These are phyloP conservation scores for Pectinophora gossypiella DNA, from an alignment of 1,140 invertebrate genomes.

Conservation along the genomic window DNA sequence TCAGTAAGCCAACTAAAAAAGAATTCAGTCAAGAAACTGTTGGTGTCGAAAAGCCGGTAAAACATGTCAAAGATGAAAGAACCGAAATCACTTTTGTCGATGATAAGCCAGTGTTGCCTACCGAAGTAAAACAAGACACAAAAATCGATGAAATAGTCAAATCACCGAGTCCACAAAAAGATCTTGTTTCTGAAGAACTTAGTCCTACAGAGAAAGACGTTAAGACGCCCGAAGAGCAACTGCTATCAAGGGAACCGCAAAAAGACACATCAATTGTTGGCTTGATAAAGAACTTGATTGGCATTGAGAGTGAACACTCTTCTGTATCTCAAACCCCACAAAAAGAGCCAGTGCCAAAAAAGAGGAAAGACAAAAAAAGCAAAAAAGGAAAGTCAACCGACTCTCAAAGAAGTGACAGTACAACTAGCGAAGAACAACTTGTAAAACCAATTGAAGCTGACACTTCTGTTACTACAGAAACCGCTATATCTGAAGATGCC, in stretches of 20 bases:
- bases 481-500: background rate
- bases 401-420: too few relatives aligned
- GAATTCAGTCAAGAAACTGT: too few relatives aligned
- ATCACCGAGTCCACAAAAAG: too few relatives aligned
- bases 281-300: constrained; percentile 12
- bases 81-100: too few relatives aligned
- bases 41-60: too few relatives aligned
- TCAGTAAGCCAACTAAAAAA: too few relatives aligned
- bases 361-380: constrained; percentile 7
- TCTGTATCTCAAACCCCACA: constrained; percentile 7
- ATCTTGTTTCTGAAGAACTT: background rate
- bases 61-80: too few relatives aligned
- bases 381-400: background rate
- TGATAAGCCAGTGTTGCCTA: too few relatives aligned
- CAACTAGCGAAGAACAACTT: background rate
- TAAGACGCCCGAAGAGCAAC: constrained; percentile 2
- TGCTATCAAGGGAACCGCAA: too few relatives aligned
- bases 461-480: background rate
- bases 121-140: too few relatives aligned
- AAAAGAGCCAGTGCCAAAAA: constrained; percentile 3
- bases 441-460: background rate
- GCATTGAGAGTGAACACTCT: constrained; percentile 18
- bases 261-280: constrained; percentile 12
- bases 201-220: background rate
- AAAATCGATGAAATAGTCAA: too few relatives aligned